These are phyloP conservation scores for Odontamblyopus rebecca DNA, from an alignment of 2,797 vertebrate species.

Conservation along the genomic window DNA sequence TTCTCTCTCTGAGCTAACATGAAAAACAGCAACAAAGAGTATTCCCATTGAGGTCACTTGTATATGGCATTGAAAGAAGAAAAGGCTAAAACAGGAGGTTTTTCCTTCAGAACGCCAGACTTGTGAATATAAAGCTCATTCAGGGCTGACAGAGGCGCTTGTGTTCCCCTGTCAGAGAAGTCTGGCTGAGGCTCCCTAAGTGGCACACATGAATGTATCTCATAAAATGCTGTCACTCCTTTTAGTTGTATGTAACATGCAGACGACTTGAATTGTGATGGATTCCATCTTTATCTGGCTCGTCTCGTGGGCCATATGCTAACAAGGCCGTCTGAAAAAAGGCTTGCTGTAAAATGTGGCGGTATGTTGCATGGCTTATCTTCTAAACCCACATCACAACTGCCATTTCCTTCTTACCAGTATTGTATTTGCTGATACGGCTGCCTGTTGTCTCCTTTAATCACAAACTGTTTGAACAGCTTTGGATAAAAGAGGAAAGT, in stretches of 20 bases:
- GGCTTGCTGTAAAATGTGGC: slow-evolving; percentile 15
- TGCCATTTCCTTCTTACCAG: slow-evolving; percentile 27
- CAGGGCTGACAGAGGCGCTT: slow-evolving; percentile 62
- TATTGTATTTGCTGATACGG: slow-evolving; percentile 41
- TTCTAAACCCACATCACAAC: slow-evolving; percentile 32
- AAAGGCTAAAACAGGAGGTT: slow-evolving; percentile 59
- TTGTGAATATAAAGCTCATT: slow-evolving; percentile 63
- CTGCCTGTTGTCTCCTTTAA: slow-evolving; percentile 40
- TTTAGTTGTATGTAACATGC: slow-evolving; percentile 43
- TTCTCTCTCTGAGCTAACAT: slow-evolving; percentile 25
- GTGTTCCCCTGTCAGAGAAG: slow-evolving; percentile 50
- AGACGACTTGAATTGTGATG: slow-evolving; percentile 44
- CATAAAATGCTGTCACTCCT: slow-evolving; percentile 44
- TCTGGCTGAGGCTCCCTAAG: slow-evolving; percentile 54
- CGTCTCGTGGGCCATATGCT: slow-evolving; percentile 28
- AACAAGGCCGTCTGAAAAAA: slow-evolving; percentile 32
- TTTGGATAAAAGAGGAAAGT: slow-evolving; percentile 39
- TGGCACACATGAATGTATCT: slow-evolving; percentile 43
- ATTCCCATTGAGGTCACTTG: slow-evolving; percentile 56
- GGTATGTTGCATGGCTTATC: slow-evolving; percentile 26
- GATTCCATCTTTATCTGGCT: slow-evolving; percentile 21
- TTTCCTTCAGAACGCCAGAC: slow-evolving; percentile 47
- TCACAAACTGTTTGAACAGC: slow-evolving; percentile 54
- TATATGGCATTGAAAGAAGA: slow-evolving; percentile 56
- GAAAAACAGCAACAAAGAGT: slow-evolving; percentile 41